Percentiles rank a stretch among this genome's conserved stretches.
phyloP scores from a whole-genome alignment of 2,113 vertebrate species.

The Catharus fuscescens region DNA sequence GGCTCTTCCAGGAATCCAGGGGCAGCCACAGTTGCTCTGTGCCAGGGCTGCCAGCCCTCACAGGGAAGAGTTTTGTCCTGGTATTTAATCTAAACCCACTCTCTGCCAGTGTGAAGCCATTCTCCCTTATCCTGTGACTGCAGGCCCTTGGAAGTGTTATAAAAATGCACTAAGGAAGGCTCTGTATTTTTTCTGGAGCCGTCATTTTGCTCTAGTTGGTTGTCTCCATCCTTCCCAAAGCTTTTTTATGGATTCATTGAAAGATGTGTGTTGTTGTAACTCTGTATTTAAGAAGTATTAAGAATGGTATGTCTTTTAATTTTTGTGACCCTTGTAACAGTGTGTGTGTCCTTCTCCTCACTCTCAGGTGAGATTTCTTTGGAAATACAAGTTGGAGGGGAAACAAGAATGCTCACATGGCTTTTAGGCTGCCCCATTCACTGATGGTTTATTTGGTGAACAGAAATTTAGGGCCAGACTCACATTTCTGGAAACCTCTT shows the following conservation, averaged over 20 bases:
- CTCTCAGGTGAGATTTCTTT: background rate
- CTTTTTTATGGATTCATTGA: background rate
- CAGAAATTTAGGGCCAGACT: background rate
- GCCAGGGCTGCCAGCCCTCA: background rate
- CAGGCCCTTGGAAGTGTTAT: background rate
- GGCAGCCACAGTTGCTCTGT: background rate
- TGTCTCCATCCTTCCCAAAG: background rate
- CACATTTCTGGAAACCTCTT: background rate
- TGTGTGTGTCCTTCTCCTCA: background rate
- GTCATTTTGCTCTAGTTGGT: background rate
- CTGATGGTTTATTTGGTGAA: background rate
- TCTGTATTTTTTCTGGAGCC: background rate
- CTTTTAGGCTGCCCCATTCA: no score
- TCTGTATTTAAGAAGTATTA: no score
- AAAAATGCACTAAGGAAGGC: background rate
- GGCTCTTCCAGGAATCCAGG: background rate
- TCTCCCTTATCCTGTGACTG: no score
- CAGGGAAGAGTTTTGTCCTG: background rate
- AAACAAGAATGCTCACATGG: accelerated
- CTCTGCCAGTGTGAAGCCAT: background rate
- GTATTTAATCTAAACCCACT: background rate
- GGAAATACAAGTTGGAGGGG: background rate
- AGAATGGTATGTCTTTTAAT: no score
- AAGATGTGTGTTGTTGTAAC: background rate
- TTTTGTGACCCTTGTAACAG: no score